Evolutionary conservation across 2,888 invertebrate species (phyloP), one percentile per base, ranked within the genome.

Genomic region (Drosophila rubida): DNA sequence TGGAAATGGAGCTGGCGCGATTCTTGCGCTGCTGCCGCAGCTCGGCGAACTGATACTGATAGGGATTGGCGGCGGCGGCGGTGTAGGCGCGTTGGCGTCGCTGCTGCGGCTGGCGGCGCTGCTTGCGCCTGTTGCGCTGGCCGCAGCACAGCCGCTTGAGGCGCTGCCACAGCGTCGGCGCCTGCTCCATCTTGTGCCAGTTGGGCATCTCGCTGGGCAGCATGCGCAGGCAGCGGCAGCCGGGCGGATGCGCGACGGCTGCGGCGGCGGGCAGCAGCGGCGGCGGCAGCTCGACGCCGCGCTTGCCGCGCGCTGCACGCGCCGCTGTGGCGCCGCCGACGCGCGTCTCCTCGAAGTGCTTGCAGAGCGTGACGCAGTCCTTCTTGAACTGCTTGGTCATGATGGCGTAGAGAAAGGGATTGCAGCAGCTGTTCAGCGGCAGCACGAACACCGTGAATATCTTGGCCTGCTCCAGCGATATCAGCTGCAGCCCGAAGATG

Each of bases 321-420:
- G 69, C 67, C 0, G 74, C 85, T 1, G 57, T 58, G 2, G 72
- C 44, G 11, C 90, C 90, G 0, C 90, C 83, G 0, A 98, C 97
- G 49, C 97, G 93, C 35, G 97, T 97, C 92, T 98, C 98, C 91
- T 99, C 98, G 83, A 99, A 97, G 16, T 98, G 96, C 91, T 98
- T 98, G 93, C 98, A 98, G 63, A 98, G 96, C 91, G 97, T 95
- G 2, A 98, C 96, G 93, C 98, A 98, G 93, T 99, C 98, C 92
- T 98, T 97, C 92, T 98, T 98, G 92, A 98, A 98, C 92, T 98
- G 98, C 91, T 99, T 98, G 6, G 99, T 99, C 88, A 99, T 95
- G 80, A 99, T 98, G 51, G 99, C 99, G 92, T 99, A 99, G 25
- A 99, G 94, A 91, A 99, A 99, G 0, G 99, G 99, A 93, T 99